Evolutionary conservation across 2,113 vertebrate genomes (phyloP), one percentile per base, ranked within the genome.

Genomic region (Amazona guildingii): DNA sequence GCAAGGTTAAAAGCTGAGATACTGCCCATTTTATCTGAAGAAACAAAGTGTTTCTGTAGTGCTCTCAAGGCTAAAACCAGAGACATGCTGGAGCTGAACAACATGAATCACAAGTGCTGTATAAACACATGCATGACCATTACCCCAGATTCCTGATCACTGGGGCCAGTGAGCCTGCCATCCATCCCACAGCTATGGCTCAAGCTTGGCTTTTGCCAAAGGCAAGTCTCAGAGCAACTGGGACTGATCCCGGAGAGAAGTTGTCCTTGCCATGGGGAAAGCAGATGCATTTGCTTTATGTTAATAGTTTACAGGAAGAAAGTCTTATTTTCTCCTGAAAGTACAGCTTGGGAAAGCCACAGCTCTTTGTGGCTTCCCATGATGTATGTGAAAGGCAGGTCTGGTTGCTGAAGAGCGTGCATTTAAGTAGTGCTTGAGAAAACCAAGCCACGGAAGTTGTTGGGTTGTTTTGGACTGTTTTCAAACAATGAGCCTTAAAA

Each of bases 71-170:
- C 52, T 73, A 66, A 57, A 46, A 73, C 52, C 59, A 61, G 61
- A 67, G 70, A 6, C 0, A 3, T 61, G 52, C 67, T 69, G 67
- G 51, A 68, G 52, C 1, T 54, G 75, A 59, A 9, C n/a, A 54
- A 11, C 31, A 14, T 8, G 23, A 33, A n/a, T 20, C 29, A 24
- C 41, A 55, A 64, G 15, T 13, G 19, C 43, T 19, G 52, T 1
- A 3, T 33, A 25, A 49, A 28, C 43, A 28, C 5, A 1, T 2
- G 35, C 5, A 1, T 2, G 35, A 33, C 35, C 13, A 2, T 37
- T 37, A 12, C 17, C 68, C 48, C 61, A 48, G 15, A 12, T 35
- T 31, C 27, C 77, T 31, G 41, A 11, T 19, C 17, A 1, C 2
- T 1, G 16, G 49, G 35, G 18, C 37, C 1, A 1, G 35, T 0